phyloP scores from a whole-genome alignment of 2,797 vertebrate species.

The Enteromius argenteus region DNA sequence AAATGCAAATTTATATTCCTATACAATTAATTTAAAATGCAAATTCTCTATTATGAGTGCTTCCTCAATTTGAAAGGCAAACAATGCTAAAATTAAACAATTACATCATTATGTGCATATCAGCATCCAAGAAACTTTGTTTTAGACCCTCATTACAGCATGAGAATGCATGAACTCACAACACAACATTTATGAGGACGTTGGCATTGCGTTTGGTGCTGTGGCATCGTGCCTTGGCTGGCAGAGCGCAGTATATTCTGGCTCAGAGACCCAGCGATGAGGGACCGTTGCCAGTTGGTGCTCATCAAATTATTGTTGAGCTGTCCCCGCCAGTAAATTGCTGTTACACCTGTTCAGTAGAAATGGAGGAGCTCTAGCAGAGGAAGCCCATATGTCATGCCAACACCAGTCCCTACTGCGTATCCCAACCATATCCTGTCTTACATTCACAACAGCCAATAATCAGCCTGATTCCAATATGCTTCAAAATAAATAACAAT shows the following conservation, averaged over 20 bases:
- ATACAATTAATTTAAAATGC: constrained; percentile 4
- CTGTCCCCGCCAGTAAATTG: constrained; percentile 69
- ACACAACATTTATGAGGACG: constrained; percentile 56
- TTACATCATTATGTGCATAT: neutral
- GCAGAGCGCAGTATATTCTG: constrained; percentile 69
- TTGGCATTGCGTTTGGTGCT: constrained; percentile 70
- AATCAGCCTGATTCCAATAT: neutral
- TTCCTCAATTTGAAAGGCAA: neutral
- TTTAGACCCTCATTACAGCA: constrained; percentile 35
- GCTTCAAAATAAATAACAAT: neutral
- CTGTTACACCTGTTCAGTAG: constrained; percentile 77
- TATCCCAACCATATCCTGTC: constrained; percentile 22
- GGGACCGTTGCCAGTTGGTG: constrained; percentile 71
- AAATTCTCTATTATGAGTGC: neutral
- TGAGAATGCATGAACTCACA: constrained; percentile 37
- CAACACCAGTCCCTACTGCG: constrained; percentile 56
- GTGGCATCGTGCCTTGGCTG: constrained; percentile 75
- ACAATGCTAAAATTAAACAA: neutral
- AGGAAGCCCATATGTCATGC: constrained; percentile 74
- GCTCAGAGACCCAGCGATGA: constrained; percentile 55
- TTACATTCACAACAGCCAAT: constrained; percentile 9
- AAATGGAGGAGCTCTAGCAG: constrained; percentile 67
- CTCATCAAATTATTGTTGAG: constrained; percentile 72
- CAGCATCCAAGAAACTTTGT: constrained; percentile 27
- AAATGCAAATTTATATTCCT: neutral